Percentiles rank a stretch among this genome's conserved stretches.
Evolutionary conservation across 2,113 vertebrate genomes (phyloP).

Genomic region (Madoqua kirkii): DNA sequence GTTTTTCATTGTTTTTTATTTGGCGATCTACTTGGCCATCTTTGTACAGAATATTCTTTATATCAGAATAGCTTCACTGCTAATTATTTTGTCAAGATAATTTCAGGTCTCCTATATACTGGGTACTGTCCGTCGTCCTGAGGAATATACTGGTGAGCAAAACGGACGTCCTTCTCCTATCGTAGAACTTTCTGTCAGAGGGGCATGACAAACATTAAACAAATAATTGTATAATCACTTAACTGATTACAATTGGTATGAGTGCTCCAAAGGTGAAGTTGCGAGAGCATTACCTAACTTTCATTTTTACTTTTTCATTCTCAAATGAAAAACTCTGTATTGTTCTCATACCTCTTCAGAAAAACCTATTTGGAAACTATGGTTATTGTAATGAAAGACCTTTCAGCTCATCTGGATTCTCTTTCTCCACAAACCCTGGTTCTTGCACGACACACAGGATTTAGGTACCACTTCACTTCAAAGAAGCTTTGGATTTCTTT

Average conservation of each 20-base stretch:
- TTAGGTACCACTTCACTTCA: not conserved
- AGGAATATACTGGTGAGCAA: not conserved
- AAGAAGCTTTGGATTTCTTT: slow-evolving; percentile 13
- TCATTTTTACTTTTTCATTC: not conserved
- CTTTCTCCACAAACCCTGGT: not conserved
- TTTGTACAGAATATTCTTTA: not conserved
- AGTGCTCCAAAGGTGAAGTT: not conserved
- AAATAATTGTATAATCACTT: not conserved
- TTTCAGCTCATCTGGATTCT: not conserved
- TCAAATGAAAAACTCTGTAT: not conserved
- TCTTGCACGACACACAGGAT: not conserved
- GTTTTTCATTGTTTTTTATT: slow-evolving; percentile 12
- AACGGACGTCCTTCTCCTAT: not conserved
- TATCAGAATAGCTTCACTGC: not conserved
- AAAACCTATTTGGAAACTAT: not conserved
- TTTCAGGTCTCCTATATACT: not conserved
- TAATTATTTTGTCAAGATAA: not conserved
- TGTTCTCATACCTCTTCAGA: not conserved
- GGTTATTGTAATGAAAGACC: not conserved
- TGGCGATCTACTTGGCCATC: not conserved
- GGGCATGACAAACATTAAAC: not conserved
- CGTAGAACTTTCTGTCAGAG: not conserved
- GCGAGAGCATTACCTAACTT: not conserved
- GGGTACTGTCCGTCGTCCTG: not conserved
- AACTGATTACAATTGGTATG: not conserved